Base-by-base conservation (phyloP, 2,888 invertebrate genomes). In the Nemurella pictetii region DNA sequence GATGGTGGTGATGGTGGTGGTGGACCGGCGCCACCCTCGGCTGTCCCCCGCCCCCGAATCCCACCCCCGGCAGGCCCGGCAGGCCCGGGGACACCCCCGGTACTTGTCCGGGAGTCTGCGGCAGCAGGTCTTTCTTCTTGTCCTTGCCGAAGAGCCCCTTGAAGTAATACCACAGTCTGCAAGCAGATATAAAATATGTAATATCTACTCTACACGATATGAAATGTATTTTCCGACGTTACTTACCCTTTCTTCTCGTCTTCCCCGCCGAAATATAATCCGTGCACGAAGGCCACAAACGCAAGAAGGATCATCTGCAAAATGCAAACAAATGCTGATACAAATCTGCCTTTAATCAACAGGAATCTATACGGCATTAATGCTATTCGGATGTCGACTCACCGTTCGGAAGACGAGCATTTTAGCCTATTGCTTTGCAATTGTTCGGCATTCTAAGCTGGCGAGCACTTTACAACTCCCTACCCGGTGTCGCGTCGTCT, bases 1-100 rank as follows among this genome's bases (percentile, higher is more conserved):
- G 75, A 25, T 75, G 75, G 27, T 75, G 75, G 27, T 75, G 75
- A 15, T 75, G 75, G 28, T 75, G 75, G 75, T 75, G 75, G 26
- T 75, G 75, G 3, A 75, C 75, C 0, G 26, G 75, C 3, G 5
- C 75, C 20, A 55, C 20, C 20, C 9, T 55, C 5, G 55, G 55
- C 20, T 7, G 55, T 12, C 55, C 55, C 12, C 9, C 55, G 20
- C 55, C 55, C 9, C 55, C 55, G 55, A 15, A 55, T 7, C 55
- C 55, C 20, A 55, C 9, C 55, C 55, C 55, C n/a, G n/a, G n/a
- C n/a, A n/a, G n/a, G n/a, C n/a, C n/a, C n/a, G n/a, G n/a, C n/a
- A n/a, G n/a, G n/a, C n/a, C n/a, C n/a, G n/a, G n/a, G n/a, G n/a
- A n/a, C n/a, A n/a, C n/a, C n/a, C n/a, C n/a, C n/a, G 9, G 55